Evolutionary conservation across 2,113 vertebrate species (phyloP), one percentile per base, ranked within the genome.

Genomic region (Boleophthalmus pectinirostris): DNA sequence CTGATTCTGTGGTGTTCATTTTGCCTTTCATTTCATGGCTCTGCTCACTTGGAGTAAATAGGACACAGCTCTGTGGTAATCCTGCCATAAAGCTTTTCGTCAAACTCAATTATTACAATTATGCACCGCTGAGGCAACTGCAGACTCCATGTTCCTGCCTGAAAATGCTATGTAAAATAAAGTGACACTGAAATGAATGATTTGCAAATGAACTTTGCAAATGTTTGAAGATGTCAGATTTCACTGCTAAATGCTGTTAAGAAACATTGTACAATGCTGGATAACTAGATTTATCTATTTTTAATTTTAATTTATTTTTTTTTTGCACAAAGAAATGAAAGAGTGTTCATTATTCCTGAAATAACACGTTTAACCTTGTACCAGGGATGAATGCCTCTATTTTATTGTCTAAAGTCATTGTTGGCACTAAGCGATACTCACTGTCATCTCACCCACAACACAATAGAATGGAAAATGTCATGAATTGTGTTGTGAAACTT

Each of bases 51-150:
- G 8, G 3, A 64, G 33, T n/a, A 38, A 64, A 38, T 43, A 64
- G 9, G 61, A 64, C 61, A 38, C 33, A 64, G 61, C 33, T 64
- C 61, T 16, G 10, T 64, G 29, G 18, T 43, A 64, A 64, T 64
- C 61, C 33, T 12, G 9, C 61, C 9, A n/a, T 35, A 64, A 64
- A 64, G 61, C 61, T 11, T 35, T 64, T 64, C 18, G 9, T 38
- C 61, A 64, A 64, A 64, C 33, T 64, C 29, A 64, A 64, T 64
- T 64, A 64, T 38, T 64, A 64, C 61, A 64, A 64, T 64, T 38
- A 64, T 64, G 33, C 61, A 12, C 61, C 9, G 18, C 33, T 38
- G 33, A 9, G 8, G 25, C 16, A 8, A 35, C 14, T 58, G 24
- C 6, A 29, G 24, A 25, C 15, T 29, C 33, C 24, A 12, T 64